Evolutionary conservation across 2,888 invertebrate genomes (phyloP), one percentile per base, ranked within the genome.

Genomic region (Andrena dorsata): DNA sequence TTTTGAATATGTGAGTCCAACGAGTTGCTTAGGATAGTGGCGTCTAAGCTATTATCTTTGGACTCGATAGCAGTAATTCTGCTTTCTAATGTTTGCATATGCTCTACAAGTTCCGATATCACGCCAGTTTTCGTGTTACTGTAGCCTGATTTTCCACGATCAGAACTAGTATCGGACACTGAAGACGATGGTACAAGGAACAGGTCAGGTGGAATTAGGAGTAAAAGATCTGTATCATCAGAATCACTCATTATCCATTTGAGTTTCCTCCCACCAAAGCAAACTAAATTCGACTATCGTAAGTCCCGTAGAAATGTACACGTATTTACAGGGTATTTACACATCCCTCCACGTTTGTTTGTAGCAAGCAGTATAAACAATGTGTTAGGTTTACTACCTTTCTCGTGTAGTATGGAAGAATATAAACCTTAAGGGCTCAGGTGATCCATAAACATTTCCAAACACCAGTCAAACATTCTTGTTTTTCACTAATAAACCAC

Each of bases 181-280:
- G 95, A 95, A n/a, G 93, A 95, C 6, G 92, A 91, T 85, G 95
- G 94, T n/a, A 96, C 95, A 35, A 95, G 92, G 91, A 96, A 97
- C 90, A 97, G 96, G 93, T 97, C 96, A 16, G 97, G 97, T 82
- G 97, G 97, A 92, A 97, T 97, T 89, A 97, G 94, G 89, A 98
- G 94, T 85, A 98, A 95, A 90, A 97, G 96, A 94, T 98, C 97
- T 4, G 97, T 98, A 94, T 97, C 97, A 95, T 97, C 97, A 82
- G 96, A 95, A 91, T 96, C 96, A 94, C 96, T 96, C 96, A 96
- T 96, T 92, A 94, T 94, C 92, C 88, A 88, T 82, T 79, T 79
- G 72, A 68, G 28, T 73, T 66, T 68, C 63, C 83, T 73, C 63
- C 49, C 71, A 81, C 76, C 75, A 65, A 61, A 69, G 49, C 70